Evolutionary conservation across 2,888 invertebrate genomes (phyloP).

Genomic region (Shargacucullia verbasci): DNA sequence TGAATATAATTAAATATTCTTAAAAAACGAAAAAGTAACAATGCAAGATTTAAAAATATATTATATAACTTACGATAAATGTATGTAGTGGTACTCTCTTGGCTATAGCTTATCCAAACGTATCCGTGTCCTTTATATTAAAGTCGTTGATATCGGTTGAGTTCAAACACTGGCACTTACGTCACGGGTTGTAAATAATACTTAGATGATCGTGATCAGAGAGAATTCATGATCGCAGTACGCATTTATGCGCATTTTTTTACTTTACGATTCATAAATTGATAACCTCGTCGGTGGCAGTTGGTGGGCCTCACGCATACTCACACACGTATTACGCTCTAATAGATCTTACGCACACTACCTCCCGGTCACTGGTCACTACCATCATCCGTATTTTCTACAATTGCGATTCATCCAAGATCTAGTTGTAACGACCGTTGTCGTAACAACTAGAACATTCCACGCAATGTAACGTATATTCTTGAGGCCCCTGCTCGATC

Average conservation of each 20-base stretch:
- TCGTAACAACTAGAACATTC: slow-evolving; percentile 42
- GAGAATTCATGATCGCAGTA: slow-evolving; percentile 58
- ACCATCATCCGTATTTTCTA: slow-evolving; percentile 54
- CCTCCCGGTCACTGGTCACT: slow-evolving; percentile 56
- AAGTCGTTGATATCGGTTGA: slow-evolving; percentile 26
- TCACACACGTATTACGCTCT: slow-evolving; percentile 48
- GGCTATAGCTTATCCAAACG: slow-evolving; percentile 1
- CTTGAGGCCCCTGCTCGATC: slow-evolving; percentile 62
- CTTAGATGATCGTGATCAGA: slow-evolving; percentile 50
- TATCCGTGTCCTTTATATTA: slow-evolving; percentile 18
- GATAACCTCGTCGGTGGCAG: slow-evolving; percentile 81
- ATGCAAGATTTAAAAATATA: no score
- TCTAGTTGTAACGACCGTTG: slow-evolving; percentile 22
- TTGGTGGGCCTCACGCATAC: slow-evolving; percentile 61
- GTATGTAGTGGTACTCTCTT: no score
- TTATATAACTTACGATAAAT: no score
- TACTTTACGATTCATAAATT: slow-evolving; percentile 80
- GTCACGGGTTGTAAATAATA: slow-evolving; percentile 56
- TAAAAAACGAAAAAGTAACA: background rate
- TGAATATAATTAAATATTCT: background rate
- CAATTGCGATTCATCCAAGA: slow-evolving; percentile 52
- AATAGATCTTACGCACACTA: slow-evolving; percentile 61
- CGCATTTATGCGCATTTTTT: slow-evolving; percentile 70
- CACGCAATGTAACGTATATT: slow-evolving; percentile 68
- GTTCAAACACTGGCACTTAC: slow-evolving; percentile 43